Conservation (phyloP, 2,888 invertebrate species). For the Agrochola macilenta region DNA sequence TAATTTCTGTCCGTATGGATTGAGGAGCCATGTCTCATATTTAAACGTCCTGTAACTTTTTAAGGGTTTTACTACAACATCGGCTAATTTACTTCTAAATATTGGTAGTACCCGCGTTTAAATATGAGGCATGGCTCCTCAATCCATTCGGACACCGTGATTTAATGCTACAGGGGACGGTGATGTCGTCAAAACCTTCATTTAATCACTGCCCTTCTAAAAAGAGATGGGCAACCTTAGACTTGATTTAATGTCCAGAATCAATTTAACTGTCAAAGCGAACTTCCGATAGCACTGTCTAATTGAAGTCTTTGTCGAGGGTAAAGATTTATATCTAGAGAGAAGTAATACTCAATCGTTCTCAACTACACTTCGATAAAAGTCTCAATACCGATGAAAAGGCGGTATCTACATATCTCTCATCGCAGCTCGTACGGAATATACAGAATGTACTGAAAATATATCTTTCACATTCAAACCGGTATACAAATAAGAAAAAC, state of each 20-base stretch:
- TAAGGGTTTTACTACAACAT: background rate
- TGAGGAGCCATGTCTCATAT: too few species aligned
- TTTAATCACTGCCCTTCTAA: conserved; percentile 2
- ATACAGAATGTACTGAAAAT: conserved; percentile 38
- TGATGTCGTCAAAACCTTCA: background rate
- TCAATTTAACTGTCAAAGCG: conserved; percentile 34
- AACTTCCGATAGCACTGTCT: conserved; percentile 27
- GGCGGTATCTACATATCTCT: conserved; percentile 17
- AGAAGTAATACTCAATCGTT: conserved; percentile 1
- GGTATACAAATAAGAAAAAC: conserved; percentile 41
- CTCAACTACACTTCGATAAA: conserved; percentile 23
- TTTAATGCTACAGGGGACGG: background rate
- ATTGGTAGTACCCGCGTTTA: background rate
- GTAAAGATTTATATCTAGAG: conserved; percentile 25
- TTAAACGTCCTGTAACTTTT: too few species aligned
- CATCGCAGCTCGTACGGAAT: conserved; percentile 19
- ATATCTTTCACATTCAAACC: conserved; percentile 41
- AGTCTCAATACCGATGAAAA: conserved; percentile 35
- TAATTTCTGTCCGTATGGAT: too few species aligned
- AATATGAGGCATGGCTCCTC: background rate
- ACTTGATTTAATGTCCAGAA: conserved; percentile 22
- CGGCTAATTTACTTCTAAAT: background rate
- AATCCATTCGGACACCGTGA: background rate
- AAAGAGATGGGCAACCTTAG: conserved; percentile 20
- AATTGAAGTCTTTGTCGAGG: conserved; percentile 42